Evolutionary conservation across 2,113 vertebrate genomes (phyloP), one percentile per base, ranked within the genome.

Genomic region (Neomonachus schauinslandi): DNA sequence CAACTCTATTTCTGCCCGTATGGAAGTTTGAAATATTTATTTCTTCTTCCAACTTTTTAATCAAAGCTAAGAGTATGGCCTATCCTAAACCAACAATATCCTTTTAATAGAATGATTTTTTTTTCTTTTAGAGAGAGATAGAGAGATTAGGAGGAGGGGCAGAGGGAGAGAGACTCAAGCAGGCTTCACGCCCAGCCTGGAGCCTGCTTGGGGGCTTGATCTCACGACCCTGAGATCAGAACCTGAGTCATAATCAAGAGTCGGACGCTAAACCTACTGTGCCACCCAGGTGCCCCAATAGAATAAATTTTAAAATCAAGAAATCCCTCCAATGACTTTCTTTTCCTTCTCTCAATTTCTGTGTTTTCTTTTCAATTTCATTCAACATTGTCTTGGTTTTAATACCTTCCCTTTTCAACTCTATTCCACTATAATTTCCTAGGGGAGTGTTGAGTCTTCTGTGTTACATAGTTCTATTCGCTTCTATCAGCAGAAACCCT

Each of bases 251-350:
- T 36, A 69, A 69, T 21, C 67, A 69, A 21, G 67, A 36, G 16
- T 36, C 4, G 3, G 33, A 69, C 8, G 4, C 33, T 69, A 8
- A 69, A 69, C 67, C 67, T 69, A n/a, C 18, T 36, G 16, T 19
- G 33, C 33, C 16, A 69, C 67, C 18, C 8, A 69, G 67, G 67
- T 9, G 4, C 18, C 67, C n/a, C n/a, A 97, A 96, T 36, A 26
- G 33, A 76, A 97, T 59, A 90, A 61, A 81, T 96, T 97, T 95
- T 91, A 85, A 95, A 94, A 97, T 82, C 81, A 96, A 98, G 97
- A 91, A 67, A 33, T 85, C 33, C 39, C 26, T 93, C 72, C 55
- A 33, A 91, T 36, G 26, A 51, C 55, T 67, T 80, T 24, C 74
- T 97, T 92, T 95, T 93, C 59, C 26, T 18, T 57, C 82, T 46